Evolutionary conservation across 2,113 vertebrate species (phyloP), one percentile per base, ranked within the genome.

Genomic region (Rhegmatorhina hoffmannsi): DNA sequence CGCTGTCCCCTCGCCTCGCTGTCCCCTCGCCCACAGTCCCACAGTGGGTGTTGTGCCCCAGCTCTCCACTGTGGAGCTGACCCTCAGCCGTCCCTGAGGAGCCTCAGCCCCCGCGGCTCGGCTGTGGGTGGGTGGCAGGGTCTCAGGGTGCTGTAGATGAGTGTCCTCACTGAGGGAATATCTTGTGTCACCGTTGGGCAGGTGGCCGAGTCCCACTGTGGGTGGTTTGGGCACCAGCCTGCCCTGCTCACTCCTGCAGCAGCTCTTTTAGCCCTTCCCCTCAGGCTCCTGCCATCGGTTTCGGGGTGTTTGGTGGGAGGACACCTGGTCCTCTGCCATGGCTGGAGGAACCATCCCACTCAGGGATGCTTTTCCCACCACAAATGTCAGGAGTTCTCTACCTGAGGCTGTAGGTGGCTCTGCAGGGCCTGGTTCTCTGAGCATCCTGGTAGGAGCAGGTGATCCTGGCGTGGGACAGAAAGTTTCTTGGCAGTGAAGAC

Each of bases 281-380:
- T 17, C 67, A 3, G 3, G 8, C 38, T 56, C 0, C 0, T 26
- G 72, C 19, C 0, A 0, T 17, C 0, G 0, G 13, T 11, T 38
- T 20, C 26, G 15, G 31, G 18, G 20, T 9, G 10, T 8, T 55
- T 29, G 6, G 49, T 36, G 59, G 29, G 59, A 56, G 67, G 40
- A 6, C 7, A 13, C 10, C 10, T 14, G 7, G 17, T 46, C 7
- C 50, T 29, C 18, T 1, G 1, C 46, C 19, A 1, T 1, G 11
- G 19, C 13, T 0, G 0, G 46, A 63, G n/a, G 43, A 84, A 7
- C 17, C 28, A 7, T 55, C 44, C 28, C 0, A 0, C 52, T 36
- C 1, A 1, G 43, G 34, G 29, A 7, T 20, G 47, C 14, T 84
- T 90, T 47, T 60, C 40, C 33, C 13, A 9, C 29, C 28, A 47